A percentile compares a stretch with the other conserved stretches of the same genome.
phyloP scores from a whole-genome alignment of 2,888 invertebrate species.

The Pristionchus exspectatus region DNA sequence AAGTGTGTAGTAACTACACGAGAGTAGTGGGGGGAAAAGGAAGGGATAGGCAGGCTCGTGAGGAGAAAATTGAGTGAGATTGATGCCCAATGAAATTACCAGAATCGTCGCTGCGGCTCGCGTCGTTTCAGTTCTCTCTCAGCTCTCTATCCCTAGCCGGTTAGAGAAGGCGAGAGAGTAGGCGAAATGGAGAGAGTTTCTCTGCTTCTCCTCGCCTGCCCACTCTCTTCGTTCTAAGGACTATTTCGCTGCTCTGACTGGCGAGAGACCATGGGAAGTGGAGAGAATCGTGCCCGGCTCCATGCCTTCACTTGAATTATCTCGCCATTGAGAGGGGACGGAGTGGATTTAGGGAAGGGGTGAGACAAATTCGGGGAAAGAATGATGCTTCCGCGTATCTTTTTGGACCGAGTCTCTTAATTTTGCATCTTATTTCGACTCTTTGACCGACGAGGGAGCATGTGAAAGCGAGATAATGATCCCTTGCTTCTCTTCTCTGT shows the following conservation, averaged over 20 bases:
- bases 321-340: conserved; percentile 5
- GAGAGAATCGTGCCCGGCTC: not conserved
- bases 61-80: conserved; percentile 10
- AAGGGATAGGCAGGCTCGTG: not conserved
- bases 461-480: not conserved
- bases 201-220: not conserved
- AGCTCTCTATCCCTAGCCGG: not conserved
- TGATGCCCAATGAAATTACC: conserved; percentile 44
- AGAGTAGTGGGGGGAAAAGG: not conserved
- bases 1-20: not conserved
- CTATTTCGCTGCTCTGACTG: not conserved
- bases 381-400: not conserved
- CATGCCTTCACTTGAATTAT: not conserved
- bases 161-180: not conserved
- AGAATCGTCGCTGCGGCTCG: not conserved
- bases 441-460: not conserved
- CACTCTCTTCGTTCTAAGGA: no score
- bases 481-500: not conserved
- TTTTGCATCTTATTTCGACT: not conserved
- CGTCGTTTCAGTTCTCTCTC: not conserved
- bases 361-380: not conserved
- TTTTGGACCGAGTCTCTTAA: not conserved
- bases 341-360: not conserved
- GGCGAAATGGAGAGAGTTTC: not conserved
- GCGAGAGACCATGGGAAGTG: not conserved